Evolutionary conservation across 1,140 invertebrate genomes (phyloP), one percentile per base, ranked within the genome.

Genomic region (Brachionus rubens): DNA sequence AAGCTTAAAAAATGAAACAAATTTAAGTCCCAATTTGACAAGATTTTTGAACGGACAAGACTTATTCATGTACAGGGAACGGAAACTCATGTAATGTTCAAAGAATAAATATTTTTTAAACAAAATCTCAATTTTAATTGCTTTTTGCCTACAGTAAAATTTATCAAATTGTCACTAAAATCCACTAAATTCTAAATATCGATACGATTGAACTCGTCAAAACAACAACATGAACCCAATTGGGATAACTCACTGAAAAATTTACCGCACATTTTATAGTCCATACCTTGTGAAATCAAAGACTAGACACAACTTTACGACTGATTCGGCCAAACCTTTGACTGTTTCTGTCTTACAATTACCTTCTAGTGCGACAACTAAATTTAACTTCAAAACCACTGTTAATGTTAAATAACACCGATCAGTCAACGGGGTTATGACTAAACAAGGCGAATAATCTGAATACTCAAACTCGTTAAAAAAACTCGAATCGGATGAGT

Each of bases 261-360:
- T 78, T 84, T 81, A 12, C 84, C 84, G 84, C 86, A 84, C 48
- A 84, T 90, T 90, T 78, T 78, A 40, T 77, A 77, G 48, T 79
- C 78, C 19, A 79, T 16, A 24, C 75, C 77, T 30, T 79, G 78
- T n/a, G 78, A 79, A 79, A 52, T 79, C 79, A 36, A 79, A 79
- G 6, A 79, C 78, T 7, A 79, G 78, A 80, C 83, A 84, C 50
- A 81, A 79, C 76, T 82, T 82, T 0, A 91, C 91, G 90, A 92
- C 91, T 88, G 91, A 91, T 85, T 93, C 93, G 1, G 91, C 91
- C 77, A 94, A 86, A 86, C 93, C 91, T 86, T 94, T 94, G 28
- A 84, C 82, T 30, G 83, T 85, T 77, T 85, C 83, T 26, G 83
- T 84, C 78, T 84, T 84, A 2, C 83, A 83, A 16, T 82, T 84